Evolutionary conservation across 2,113 vertebrate species (phyloP).

Genomic region (Cyanistes caeruleus): DNA sequence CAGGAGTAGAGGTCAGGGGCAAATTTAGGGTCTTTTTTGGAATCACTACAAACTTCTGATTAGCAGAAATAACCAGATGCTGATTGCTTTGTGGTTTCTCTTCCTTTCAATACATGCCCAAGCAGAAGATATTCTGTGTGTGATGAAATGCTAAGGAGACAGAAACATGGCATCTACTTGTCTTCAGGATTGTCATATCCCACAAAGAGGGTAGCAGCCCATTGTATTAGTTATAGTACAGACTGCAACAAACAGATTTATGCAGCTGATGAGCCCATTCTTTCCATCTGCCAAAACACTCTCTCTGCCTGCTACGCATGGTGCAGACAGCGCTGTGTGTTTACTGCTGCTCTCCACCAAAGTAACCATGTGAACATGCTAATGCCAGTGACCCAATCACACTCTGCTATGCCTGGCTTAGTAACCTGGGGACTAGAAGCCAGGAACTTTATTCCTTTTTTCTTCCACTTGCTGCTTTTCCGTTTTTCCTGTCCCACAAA

Average conservation of each 20-base stretch:
- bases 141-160: neutral
- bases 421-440: neutral
- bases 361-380: neutral
- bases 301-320: fast-evolving
- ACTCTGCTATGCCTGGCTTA: neutral
- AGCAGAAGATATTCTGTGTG: neutral
- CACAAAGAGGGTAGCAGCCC: neutral
- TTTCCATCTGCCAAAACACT: neutral
- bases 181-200: neutral
- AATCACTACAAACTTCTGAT: neutral
- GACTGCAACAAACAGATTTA: neutral
- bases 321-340: neutral
- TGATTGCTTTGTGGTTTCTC: neutral
- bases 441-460: slow-evolving; percentile 32
- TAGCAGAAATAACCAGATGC: neutral
- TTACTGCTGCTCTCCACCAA: neutral
- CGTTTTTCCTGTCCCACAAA: slow-evolving; percentile 36
- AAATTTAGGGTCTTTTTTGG: neutral
- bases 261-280: neutral
- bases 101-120: neutral
- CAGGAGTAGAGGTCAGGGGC: neutral
- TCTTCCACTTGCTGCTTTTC: slow-evolving; percentile 45
- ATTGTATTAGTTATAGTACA: neutral
- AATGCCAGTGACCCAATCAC: neutral
- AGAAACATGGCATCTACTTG: neutral